Conservation (phyloP, 2,797 vertebrate genomes). For the Rhadinocentrus ornatus region DNA sequence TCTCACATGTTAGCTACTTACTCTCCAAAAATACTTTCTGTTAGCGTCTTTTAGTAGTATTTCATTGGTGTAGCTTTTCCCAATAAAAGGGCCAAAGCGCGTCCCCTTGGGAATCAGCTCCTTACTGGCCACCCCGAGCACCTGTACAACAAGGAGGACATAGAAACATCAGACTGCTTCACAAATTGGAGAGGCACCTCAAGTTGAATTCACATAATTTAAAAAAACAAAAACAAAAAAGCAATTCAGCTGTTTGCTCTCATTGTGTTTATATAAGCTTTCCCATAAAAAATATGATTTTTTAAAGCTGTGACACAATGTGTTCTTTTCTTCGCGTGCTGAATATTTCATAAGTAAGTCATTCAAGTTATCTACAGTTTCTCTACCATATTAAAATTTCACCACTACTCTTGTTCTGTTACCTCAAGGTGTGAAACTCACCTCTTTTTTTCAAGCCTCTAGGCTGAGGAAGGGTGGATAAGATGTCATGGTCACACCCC, state of each 20-base stretch:
- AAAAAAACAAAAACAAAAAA: conserved; percentile 12
- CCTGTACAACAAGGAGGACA: conserved; percentile 73
- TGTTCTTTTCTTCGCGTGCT: conserved; percentile 43
- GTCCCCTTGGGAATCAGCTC: conserved; percentile 94
- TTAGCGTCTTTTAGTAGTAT: conserved; percentile 87
- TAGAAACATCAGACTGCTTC: conserved; percentile 24
- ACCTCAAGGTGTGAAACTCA: conserved; percentile 78
- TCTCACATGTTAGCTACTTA: conserved; percentile 73
- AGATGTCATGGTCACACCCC: conserved; percentile 73
- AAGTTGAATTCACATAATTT: conserved; percentile 36
- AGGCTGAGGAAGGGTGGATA: conserved; percentile 66
- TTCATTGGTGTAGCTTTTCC: conserved; percentile 89
- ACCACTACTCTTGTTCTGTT: conserved; percentile 71
- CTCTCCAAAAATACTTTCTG: conserved; percentile 96
- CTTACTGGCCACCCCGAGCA: conserved; percentile 90
- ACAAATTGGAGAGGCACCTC: conserved; percentile 24
- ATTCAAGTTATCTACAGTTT: conserved; percentile 58
- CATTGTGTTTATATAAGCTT: background rate
- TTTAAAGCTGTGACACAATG: conserved; percentile 27
- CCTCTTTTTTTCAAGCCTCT: conserved; percentile 49
- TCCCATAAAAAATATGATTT: conserved; percentile 1
- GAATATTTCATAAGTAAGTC: conserved; percentile 73
- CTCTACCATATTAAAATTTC: conserved; percentile 72
- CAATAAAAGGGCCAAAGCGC: conserved; percentile 91
- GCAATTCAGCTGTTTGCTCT: background rate